Conservation (phyloP, 2,888 invertebrate species). For the Drosophila stalkeri region DNA sequence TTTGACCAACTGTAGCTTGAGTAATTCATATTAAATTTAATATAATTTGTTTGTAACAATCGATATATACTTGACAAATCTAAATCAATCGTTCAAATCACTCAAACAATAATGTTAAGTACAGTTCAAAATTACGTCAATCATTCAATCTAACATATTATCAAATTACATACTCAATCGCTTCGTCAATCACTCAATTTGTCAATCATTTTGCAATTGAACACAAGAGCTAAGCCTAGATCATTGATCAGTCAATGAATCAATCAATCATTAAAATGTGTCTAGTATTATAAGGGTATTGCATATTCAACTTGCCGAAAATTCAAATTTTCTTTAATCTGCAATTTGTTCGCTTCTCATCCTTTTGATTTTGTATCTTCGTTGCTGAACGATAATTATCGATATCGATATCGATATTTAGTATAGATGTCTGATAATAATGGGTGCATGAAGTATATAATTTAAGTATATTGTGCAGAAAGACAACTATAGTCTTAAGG, state of each 20-base stretch:
- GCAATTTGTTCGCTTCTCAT: not conserved
- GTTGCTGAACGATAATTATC: slow-evolving; percentile 29
- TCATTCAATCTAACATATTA: not conserved
- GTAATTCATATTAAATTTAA: not conserved
- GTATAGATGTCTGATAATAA: slow-evolving; percentile 39
- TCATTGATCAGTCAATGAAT: not conserved
- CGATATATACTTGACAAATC: slow-evolving; percentile 13
- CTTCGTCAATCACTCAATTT: not conserved
- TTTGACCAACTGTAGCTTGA: slow-evolving; percentile 7
- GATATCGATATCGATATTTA: slow-evolving; percentile 12
- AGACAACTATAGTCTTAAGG: not conserved
- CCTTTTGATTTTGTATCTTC: slow-evolving; percentile 12
- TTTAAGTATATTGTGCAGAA: slow-evolving; percentile 15
- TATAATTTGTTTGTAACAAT: not conserved
- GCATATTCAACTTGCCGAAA: slow-evolving; percentile 13
- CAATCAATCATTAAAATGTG: not conserved
- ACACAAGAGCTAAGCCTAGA: not conserved
- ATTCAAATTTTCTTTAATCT: not conserved
- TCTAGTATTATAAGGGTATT: slow-evolving; percentile 22
- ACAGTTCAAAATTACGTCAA: not conserved
- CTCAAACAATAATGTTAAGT: too few relatives aligned
- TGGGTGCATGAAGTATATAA: slow-evolving; percentile 40
- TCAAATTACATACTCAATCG: not conserved
- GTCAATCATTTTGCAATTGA: not conserved
- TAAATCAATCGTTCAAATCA: not conserved